Percentiles rank a stretch among this genome's conserved stretches.
Conservation (phyloP, 2,797 vertebrate species). For the Chaunax sp. region DNA sequence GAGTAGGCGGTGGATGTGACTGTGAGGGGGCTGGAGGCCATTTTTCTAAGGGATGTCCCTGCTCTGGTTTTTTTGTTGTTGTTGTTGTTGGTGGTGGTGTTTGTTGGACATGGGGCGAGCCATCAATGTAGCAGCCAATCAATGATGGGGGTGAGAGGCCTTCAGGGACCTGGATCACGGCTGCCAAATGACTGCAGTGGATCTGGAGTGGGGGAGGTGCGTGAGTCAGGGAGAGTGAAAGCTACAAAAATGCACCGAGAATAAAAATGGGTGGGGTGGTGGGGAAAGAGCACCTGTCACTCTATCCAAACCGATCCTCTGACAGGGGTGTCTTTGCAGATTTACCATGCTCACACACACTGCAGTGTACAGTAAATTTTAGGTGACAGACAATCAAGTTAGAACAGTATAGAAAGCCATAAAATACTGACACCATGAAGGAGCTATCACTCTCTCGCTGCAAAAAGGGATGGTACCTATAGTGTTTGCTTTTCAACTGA, state of each 20-base stretch:
- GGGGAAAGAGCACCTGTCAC: slow-evolving; percentile 17
- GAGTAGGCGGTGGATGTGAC: slow-evolving; percentile 17
- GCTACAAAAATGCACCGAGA: slow-evolving; percentile 41
- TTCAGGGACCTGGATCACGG: slow-evolving; percentile 54
- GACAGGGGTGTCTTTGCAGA: slow-evolving; percentile 22
- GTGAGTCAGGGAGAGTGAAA: slow-evolving; percentile 43
- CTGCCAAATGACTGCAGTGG: slow-evolving; percentile 59
- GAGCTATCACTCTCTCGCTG: neutral
- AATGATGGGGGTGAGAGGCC: slow-evolving; percentile 62
- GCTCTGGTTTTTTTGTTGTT: neutral
- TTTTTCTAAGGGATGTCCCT: slow-evolving; percentile 49
- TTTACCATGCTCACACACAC: slow-evolving; percentile 18
- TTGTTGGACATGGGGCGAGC: slow-evolving; percentile 15
- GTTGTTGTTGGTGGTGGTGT: neutral
- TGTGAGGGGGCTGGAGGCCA: slow-evolving; percentile 2
- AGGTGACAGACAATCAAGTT: slow-evolving; percentile 23
- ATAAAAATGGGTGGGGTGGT: neutral
- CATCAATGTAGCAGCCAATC: slow-evolving; percentile 55
- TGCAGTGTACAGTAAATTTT: slow-evolving; percentile 20
- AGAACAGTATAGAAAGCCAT: too few relatives aligned
- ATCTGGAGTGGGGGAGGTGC: slow-evolving; percentile 44
- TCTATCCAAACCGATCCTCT: slow-evolving; percentile 19
- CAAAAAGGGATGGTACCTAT: too few relatives aligned
- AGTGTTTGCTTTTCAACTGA: too few relatives aligned
- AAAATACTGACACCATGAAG: slow-evolving; percentile 16